Conservation (phyloP, 2,888 invertebrate species). For the Elysia crispata region DNA sequence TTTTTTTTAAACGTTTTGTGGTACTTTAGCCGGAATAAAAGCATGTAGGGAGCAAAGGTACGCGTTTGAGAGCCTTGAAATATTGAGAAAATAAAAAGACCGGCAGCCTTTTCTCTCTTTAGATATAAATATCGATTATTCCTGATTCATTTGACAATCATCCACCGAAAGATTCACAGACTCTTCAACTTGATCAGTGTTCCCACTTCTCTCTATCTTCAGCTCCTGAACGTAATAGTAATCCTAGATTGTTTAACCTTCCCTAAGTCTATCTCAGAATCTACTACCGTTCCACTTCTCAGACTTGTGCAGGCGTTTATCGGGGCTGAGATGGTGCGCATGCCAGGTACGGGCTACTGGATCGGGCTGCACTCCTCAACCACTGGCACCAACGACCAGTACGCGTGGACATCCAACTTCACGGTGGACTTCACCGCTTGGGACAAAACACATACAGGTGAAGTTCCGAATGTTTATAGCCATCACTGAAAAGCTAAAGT, state of each 20-base stretch:
- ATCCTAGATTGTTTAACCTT: background rate
- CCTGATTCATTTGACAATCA: too few species aligned
- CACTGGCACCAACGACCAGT: slow-evolving; percentile 51
- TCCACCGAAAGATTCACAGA: too few species aligned
- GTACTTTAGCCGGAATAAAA: too few species aligned
- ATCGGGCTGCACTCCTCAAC: slow-evolving; percentile 58
- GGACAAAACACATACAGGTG: slow-evolving; percentile 66
- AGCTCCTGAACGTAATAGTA: too few species aligned
- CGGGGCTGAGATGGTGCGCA: slow-evolving; percentile 54
- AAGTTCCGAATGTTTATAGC: too few species aligned
- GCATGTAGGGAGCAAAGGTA: background rate
- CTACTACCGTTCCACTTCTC: background rate
- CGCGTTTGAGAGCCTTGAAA: background rate
- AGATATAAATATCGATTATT: too few species aligned
- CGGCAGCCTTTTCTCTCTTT: too few species aligned
- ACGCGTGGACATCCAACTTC: slow-evolving; percentile 57
- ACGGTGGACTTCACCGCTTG: slow-evolving; percentile 62
- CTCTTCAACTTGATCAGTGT: too few species aligned
- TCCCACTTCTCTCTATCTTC: background rate
- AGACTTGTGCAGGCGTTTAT: slow-evolving; percentile 38
- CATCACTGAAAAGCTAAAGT: too few species aligned
- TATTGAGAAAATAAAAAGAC: background rate
- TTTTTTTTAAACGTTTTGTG: background rate
- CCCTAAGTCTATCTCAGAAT: background rate
- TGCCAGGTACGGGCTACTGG: slow-evolving; percentile 58